Evolutionary conservation across 2,113 vertebrate species (phyloP).

Genomic region (Climacteris rufus): DNA sequence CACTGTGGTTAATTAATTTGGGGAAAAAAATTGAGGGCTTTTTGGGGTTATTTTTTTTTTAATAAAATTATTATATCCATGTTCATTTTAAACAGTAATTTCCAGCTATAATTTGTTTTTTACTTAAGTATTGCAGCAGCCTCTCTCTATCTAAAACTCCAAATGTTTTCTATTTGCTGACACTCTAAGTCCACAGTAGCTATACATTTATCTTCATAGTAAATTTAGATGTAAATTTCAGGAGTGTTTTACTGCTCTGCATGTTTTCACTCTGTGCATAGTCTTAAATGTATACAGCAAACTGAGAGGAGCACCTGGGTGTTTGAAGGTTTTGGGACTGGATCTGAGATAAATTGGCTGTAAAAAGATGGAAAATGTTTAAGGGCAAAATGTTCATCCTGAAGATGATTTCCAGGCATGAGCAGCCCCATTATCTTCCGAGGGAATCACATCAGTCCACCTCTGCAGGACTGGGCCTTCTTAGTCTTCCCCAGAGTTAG

Average conservation of each 20-base stretch:
- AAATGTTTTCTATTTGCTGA: not conserved
- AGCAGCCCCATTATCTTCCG: not conserved
- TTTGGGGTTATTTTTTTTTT: not conserved
- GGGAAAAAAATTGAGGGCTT: not conserved
- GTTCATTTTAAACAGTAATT: not conserved
- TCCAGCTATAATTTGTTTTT: not conserved
- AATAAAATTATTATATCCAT: not conserved
- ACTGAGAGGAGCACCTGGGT: not conserved
- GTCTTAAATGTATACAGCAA: not conserved
- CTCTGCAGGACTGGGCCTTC: not conserved
- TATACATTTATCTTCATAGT: not conserved
- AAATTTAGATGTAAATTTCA: not conserved
- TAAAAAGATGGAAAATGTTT: not conserved
- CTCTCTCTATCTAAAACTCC: not conserved
- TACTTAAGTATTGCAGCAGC: not conserved
- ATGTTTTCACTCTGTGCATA: not conserved
- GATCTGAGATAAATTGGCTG: not conserved
- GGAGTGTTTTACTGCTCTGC: not conserved
- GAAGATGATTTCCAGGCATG: not conserved
- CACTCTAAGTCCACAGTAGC: not conserved
- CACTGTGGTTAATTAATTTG: not conserved
- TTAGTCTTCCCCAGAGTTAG: not conserved
- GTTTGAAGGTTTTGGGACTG: not conserved
- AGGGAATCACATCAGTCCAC: fast-evolving
- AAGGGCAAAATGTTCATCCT: not conserved